Evolutionary conservation across 2,888 invertebrate species (phyloP).

Genomic region (Molorchus minor): DNA sequence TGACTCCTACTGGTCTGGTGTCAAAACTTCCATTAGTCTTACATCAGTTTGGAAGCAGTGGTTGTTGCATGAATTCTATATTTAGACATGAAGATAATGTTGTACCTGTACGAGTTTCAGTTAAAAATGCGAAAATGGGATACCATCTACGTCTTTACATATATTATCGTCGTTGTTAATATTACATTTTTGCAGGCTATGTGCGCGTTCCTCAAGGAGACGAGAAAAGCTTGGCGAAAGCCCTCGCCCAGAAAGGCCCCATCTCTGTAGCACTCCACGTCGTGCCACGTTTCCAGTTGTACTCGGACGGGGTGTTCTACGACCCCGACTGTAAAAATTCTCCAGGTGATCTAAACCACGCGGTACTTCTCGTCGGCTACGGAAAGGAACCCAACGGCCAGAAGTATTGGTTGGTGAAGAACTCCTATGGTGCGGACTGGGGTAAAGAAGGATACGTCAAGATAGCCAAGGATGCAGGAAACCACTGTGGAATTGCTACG

Average conservation of each 20-base stretch:
- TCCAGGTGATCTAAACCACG: conserved; percentile 8
- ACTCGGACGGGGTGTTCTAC: neutral
- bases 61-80: too few relatives aligned
- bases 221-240: neutral
- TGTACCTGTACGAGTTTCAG: too few relatives aligned
- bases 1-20: too few relatives aligned
- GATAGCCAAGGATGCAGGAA: conserved; percentile 1
- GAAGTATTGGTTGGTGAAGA: conserved; percentile 14
- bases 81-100: too few relatives aligned
- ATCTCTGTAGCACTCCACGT: conserved; percentile 11
- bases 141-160: too few relatives aligned
- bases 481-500: conserved; percentile 17
- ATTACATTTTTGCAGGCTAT: neutral
- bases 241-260: conserved; percentile 4
- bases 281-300: conserved; percentile 2
- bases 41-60: too few relatives aligned
- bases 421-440: conserved; percentile 11
- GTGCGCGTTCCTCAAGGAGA: neutral
- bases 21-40: too few relatives aligned
- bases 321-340: neutral
- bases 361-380: conserved; percentile 17
- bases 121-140: too few relatives aligned
- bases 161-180: too few relatives aligned
- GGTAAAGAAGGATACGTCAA: conserved; percentile 11
- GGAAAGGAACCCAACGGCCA: conserved; percentile 17